Base-by-base conservation (phyloP, 2,888 invertebrate genomes). In the Carterocephalus palaemon region DNA sequence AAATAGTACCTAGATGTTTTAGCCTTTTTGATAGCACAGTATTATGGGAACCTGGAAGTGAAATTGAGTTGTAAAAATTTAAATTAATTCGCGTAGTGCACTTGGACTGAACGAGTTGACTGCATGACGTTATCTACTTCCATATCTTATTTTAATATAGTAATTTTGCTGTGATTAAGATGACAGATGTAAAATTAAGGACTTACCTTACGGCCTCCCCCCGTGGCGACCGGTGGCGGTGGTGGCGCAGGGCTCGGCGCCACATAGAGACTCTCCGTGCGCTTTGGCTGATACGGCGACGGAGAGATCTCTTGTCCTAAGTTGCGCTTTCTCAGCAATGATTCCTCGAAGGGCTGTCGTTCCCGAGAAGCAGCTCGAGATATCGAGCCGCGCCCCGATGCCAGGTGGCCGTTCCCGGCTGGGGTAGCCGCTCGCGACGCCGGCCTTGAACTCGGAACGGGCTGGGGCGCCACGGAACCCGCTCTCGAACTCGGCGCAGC, bases 221-320 rank as follows among this genome's bases (percentile, higher is more conserved):
- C 75, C 10, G 72, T 69, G 53, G 62, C 68, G 7, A 80, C 70
- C 33, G 67, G 68, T 49, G 88, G 68, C 49, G 88, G 85, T 12
- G 85, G 83, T 39, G 90, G 88, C 45, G 73, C 67, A 22, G 80
- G 75, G 53, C 70, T 76, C 53, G 67, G 85, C 20, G 87, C 70
- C 62, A 95, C 91, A 79, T 92, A 96, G 62, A 96, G 89, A 73
- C 96, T 96, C 82, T 96, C 96, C 53, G 96, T 96, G 66, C 96
- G 90, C 80, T 96, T 96, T 47, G 96, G 96, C 75, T 95, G 95
- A 65, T 92, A 92, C 48, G 90, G 92, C 59, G 95, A 95, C 51
- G 95, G 95, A 65, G 95, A 91, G 74, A 96, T 95, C 72, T 96
- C 96, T 84, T 96, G 96, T 50, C 95, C 95, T 46, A 95, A 89